Base-by-base conservation (phyloP, 2,113 vertebrate genomes). In the Anseranas semipalmata region DNA sequence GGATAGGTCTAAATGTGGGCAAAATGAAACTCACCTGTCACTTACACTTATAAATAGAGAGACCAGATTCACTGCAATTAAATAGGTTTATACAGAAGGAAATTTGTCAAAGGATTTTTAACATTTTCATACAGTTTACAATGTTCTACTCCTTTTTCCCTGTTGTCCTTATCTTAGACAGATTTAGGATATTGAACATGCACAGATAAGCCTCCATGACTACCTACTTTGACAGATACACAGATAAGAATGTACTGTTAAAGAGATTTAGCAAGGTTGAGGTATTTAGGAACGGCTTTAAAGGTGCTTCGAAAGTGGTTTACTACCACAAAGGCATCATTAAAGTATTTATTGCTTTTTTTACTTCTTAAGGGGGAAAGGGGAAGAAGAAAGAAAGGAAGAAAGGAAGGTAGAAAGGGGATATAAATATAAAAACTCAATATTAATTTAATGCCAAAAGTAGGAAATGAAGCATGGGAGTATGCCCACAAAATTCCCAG, bases 171-270 rank as follows among this genome's bases (percentile, higher is more conserved):
- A 97, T 96, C 96, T 95, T 56, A 71, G 86, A 92, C 83, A 96
- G 94, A 87, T 95, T 94, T 95, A 97, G 91, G 94, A 96, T 89
- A 95, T 89, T 89, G 96, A 93, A 92, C 95, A 92, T 82, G 70
- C 87, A 95, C 66, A 95, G 96, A 97, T 97, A 97, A 97, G 91
- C 71, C 41, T 87, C 77, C 92, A 92, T 92, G 94, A 87, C 94
- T 95, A 96, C 95, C 77, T 91, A 3, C 93, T 96, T 95, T 93
- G 96, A 95, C 96, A 92, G 94, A 96, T 95, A 96, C 92, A 89
- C 86, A 96, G 96, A 96, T 97, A 96, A 96, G 89, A 92, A 89
- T 46, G 77, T 30, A 70, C 70, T 82, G 89, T 95, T 96, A 82
- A 68, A 89, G 84, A 94, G 92, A 96, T 95, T 95, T 96, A 95